Base-by-base conservation (phyloP, 1,140 invertebrate genomes). In the Penaeus japonicus region DNA sequence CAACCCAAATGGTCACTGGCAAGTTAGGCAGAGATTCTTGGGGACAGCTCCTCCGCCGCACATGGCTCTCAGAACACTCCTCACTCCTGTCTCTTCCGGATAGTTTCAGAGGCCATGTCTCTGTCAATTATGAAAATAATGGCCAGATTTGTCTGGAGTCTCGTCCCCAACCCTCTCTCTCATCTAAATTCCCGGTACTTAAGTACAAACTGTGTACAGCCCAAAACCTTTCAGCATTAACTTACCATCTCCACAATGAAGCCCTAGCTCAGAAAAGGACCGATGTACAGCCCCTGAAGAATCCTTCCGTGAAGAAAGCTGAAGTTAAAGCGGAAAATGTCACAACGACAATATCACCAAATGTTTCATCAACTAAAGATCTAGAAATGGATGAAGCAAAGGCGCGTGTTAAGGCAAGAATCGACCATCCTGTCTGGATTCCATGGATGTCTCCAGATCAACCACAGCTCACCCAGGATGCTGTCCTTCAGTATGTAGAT, bases 371-470 rank as follows among this genome's bases (percentile, higher is more conserved):
- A 2, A 24, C 77, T 47, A 24, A 39, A 30, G 77, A 79, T 79
- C 24, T 20, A 39, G 7, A 7, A 47, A 24, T 7, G 15, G 70
- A 77, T 30, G 70, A 83, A 54, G 81, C 83, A 39, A 53, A 57
- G 82, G 54, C 65, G 22, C 77, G 89, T 22, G 84, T 89, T 54
- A 55, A 82, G 53, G 83, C 75, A 27, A 65, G 89, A 18, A 79
- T 89, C 22, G 79, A 89, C 18, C 65, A 89, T 32, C 89, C 89
- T 20, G 78, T 89, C 10, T 89, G 89, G 89, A 54, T 89, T 24
- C 88, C 88, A 30, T 89, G 78, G 78, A 86, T 83, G 79, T 27
- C 53, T 4, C 84, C 83, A 55, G 79, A 89, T 20, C n/a, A 27
- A 22, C 54, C 83, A 18, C 15, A 39, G 27, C 78, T 89, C 4